Conservation (phyloP, 2,113 vertebrate genomes). For the Rallus limicola region DNA sequence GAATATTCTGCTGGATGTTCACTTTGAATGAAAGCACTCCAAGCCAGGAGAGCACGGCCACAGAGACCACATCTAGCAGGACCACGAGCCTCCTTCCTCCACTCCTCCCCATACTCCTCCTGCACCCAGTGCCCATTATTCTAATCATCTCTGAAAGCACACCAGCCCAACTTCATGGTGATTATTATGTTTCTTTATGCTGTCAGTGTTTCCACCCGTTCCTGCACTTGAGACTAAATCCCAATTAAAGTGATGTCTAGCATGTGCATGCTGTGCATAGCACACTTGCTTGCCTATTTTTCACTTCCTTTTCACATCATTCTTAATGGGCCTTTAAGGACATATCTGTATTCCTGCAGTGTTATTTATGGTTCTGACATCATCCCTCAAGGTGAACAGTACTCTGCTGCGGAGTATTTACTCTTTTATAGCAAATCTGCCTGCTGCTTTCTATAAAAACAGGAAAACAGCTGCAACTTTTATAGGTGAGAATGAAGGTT, state of each 20-base stretch:
- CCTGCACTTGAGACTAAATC: background rate
- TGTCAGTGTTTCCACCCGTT: background rate
- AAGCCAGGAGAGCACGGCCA: background rate
- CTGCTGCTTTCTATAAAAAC: constrained; percentile 69
- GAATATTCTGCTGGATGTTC: background rate
- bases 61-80: fast-evolving
- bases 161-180: background rate
- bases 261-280: background rate
- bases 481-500: constrained; percentile 57
- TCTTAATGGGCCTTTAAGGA: constrained; percentile 35
- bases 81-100: background rate
- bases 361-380: constrained; percentile 65
- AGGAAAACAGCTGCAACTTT: constrained; percentile 69
- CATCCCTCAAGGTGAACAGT: constrained; percentile 57
- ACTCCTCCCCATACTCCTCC: too few relatives aligned
- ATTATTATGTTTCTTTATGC: background rate
- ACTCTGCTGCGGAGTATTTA: background rate
- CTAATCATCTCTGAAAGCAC: background rate
- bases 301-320: constrained; percentile 55
- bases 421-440: constrained; percentile 41
- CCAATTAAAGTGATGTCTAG: background rate
- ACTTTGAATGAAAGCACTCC: background rate
- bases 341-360: background rate
- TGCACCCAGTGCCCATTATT: background rate
- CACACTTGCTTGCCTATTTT: background rate